Evolutionary conservation across 2,113 vertebrate species (phyloP), one percentile per base, ranked within the genome.

Genomic region (Siphamia tubifer): DNA sequence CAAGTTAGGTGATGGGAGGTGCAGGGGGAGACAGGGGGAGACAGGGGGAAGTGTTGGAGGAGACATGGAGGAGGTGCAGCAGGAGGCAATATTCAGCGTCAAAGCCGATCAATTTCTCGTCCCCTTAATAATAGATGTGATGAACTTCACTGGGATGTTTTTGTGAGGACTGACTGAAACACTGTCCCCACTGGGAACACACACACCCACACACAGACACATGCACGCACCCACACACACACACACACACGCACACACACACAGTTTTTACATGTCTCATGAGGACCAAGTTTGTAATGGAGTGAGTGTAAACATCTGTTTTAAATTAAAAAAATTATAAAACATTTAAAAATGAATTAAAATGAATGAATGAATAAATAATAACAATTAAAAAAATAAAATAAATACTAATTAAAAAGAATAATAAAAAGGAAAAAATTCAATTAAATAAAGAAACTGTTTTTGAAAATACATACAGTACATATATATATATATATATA

Each of bases 81-180:
- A n/a, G n/a, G n/a, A n/a, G 44, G 76, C 72, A 84, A 77, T 68
- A 61, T 76, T 79, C 76, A 32, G 75, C 45, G 66, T 83, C 84
- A 66, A 69, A 62, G 86, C 51, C 68, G 81, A 90, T 91, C 89
- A 90, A 88, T 90, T 88, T 83, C 80, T 73, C 19, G 30, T 78
- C 73, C 84, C 68, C 64, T 90, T 77, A 87, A 91, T 91, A 92
- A 93, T 89, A 85, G 86, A 91, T 91, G 81, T 84, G 84, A 90
- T 73, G 57, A 88, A 80, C 63, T 60, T 60, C 47, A 47, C 61
- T 35, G 78, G 73, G 70, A 65, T 79, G 79, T 85, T 89, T 86
- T 79, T 86, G 87, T 89, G 87, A 83, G 64, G 81, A 78, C 75
- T 52, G 67, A 80, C 79, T 49, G 30, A 72, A 84, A 85, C 75